Evolutionary conservation across 1,140 invertebrate species (phyloP).

Genomic region (Platyscapa corneri): DNA sequence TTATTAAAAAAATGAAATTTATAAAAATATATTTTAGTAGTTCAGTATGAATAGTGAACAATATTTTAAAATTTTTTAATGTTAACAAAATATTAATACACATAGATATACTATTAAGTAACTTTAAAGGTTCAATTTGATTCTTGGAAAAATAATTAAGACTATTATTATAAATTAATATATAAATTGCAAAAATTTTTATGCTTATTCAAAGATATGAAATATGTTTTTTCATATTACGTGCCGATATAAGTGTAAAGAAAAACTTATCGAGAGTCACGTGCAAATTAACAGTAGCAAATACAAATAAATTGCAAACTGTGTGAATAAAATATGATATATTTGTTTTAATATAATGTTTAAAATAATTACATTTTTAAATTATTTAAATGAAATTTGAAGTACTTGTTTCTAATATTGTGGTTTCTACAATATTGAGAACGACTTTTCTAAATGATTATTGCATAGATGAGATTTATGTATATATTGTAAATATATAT

Average conservation of each 20-base stretch:
- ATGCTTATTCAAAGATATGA: neutral
- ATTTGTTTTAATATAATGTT: neutral
- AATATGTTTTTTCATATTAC: neutral
- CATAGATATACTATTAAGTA: too few species aligned
- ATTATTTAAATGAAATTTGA: too few species aligned
- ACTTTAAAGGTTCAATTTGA: too few species aligned
- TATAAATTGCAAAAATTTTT: neutral
- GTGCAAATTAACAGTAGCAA: neutral
- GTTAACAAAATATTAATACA: too few species aligned
- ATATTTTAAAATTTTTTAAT: too few species aligned
- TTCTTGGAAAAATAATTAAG: too few species aligned
- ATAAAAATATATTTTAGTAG: too few species aligned
- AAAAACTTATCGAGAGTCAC: slow-evolving; percentile 15
- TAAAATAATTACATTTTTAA: neutral
- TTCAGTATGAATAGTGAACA: too few species aligned
- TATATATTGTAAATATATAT: neutral
- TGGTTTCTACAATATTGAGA: neutral
- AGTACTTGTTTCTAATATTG: too few species aligned
- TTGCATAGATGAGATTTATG: too few species aligned
- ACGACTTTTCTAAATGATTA: too few species aligned
- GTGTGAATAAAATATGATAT: neutral
- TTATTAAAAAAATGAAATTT: too few species aligned
- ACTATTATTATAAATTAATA: neutral
- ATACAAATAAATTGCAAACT: neutral
- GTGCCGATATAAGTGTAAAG: neutral